These are phyloP conservation scores for Pithys albifrons DNA, from an alignment of 2,113 vertebrate species.

Conservation along the genomic window DNA sequence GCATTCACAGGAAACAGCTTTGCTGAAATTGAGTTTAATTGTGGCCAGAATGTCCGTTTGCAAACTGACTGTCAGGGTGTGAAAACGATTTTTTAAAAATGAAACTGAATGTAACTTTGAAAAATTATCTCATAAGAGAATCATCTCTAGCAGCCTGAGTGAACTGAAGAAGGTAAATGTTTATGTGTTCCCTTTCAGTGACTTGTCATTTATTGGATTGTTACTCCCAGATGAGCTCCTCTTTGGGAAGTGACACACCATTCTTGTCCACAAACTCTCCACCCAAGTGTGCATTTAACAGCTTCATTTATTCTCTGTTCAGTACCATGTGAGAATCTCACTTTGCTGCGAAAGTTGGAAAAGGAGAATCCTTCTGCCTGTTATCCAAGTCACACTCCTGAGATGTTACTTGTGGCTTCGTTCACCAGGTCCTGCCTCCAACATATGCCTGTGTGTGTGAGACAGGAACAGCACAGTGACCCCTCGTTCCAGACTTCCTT, in stretches of 20 bases:
- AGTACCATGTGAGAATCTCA: background rate
- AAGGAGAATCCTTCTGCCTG: background rate
- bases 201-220: background rate
- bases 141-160: background rate
- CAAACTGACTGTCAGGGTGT: background rate
- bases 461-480: background rate
- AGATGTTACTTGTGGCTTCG: background rate
- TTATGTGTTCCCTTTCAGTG: background rate
- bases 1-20: background rate
- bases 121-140: background rate
- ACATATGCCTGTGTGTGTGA: background rate
- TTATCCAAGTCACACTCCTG: background rate
- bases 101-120: background rate
- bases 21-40: background rate
- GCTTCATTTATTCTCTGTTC: background rate
- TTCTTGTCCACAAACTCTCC: background rate
- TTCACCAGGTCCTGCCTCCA: background rate
- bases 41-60: background rate
- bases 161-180: background rate
- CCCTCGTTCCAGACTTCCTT: background rate
- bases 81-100: background rate
- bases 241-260: background rate
- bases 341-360: background rate
- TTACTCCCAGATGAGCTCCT: background rate
- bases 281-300: background rate